A percentile compares a stretch with the other conserved stretches of the same genome.
Evolutionary conservation across 2,888 invertebrate species (phyloP).

Genomic region (Hirudinaria manillensis): DNA sequence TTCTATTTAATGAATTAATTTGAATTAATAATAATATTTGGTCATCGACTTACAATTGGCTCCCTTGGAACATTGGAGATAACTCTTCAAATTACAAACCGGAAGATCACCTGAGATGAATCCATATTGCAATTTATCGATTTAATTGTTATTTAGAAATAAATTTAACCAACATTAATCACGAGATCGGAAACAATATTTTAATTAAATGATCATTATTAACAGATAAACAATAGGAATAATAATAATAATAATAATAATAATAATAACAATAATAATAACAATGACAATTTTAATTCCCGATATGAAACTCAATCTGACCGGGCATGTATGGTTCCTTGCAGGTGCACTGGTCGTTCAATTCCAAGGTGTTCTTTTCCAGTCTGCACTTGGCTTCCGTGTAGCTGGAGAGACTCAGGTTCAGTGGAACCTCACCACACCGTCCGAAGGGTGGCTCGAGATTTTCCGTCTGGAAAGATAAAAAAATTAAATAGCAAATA

Average conservation of each 20-base stretch:
- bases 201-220: no score
- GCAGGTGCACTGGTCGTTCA: constrained; percentile 30
- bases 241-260: constrained; percentile 12
- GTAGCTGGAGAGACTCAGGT: constrained; percentile 18
- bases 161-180: no score
- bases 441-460: constrained; percentile 30
- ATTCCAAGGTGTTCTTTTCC: constrained; percentile 27
- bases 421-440: constrained; percentile 21
- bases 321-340: constrained; percentile 36
- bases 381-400: constrained; percentile 31
- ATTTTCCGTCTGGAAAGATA: constrained; percentile 18
- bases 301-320: not conserved
- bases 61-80: constrained; percentile 22
- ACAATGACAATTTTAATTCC: not conserved
- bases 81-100: constrained; percentile 26
- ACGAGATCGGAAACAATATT: not conserved
- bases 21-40: not conserved
- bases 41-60: constrained; percentile 16
- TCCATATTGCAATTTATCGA: no score
- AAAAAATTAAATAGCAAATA: not conserved
- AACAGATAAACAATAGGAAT: no score
- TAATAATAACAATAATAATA: not conserved
- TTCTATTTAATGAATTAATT: not conserved
- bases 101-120: not conserved
- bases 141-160: no score